Conservation (phyloP, 2,113 vertebrate genomes). For the Symphodus melops region DNA sequence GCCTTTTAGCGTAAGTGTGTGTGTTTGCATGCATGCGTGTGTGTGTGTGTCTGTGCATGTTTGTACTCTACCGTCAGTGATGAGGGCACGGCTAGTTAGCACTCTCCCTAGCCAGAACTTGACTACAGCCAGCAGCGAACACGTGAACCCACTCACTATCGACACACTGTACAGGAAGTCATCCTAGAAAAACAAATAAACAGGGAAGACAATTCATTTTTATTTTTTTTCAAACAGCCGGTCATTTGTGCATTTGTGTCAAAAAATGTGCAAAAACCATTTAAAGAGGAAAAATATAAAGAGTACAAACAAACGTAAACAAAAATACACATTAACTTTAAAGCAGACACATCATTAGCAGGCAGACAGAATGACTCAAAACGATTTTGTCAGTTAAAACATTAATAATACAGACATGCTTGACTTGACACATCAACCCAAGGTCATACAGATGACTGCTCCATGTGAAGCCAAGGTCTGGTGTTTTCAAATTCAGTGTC, state of each 20-base stretch:
- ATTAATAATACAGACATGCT: conserved; percentile 46
- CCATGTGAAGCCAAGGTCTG: conserved; percentile 15
- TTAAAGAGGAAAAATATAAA: not conserved
- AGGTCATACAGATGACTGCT: conserved; percentile 46
- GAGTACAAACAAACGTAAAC: not conserved
- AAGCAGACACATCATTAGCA: not conserved
- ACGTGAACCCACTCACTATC: conserved; percentile 94
- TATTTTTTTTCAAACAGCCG: not conserved
- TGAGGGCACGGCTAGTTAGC: conserved; percentile 95
- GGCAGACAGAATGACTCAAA: conserved; percentile 26
- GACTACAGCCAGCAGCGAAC: conserved; percentile 89
- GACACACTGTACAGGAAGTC: conserved; percentile 97
- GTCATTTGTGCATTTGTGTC: not conserved
- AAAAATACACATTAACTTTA: not conserved
- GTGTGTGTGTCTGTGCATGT: conserved; percentile 7
- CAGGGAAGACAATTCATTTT: not conserved
- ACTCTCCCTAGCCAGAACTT: conserved; percentile 97
- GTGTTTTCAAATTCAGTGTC: conserved; percentile 21
- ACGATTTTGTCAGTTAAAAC: conserved; percentile 22
- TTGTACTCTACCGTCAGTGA: conserved; percentile 91
- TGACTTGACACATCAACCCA: conserved; percentile 30
- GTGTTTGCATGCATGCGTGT: no score
- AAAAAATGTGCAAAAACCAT: not conserved
- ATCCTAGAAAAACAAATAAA: conserved; percentile 82
- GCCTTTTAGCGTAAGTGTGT: no score